Conservation (phyloP, 2,113 vertebrate genomes). For the Falco punctatus region DNA sequence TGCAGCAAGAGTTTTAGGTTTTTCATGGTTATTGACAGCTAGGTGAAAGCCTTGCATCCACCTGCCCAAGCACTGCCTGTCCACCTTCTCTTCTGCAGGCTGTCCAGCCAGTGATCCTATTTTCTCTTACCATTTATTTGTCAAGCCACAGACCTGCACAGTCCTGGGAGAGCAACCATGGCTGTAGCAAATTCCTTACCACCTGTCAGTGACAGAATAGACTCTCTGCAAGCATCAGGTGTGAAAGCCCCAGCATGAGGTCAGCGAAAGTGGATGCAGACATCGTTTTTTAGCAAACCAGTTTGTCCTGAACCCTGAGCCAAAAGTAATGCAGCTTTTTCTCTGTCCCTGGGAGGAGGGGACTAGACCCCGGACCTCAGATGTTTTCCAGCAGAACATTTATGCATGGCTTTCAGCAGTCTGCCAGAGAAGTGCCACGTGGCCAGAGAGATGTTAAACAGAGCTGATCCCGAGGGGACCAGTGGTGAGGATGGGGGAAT, state of each 20-base stretch:
- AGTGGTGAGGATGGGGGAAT: background rate
- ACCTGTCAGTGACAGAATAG: background rate
- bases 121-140: background rate
- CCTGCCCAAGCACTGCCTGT: background rate
- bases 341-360: background rate
- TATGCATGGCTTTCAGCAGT: background rate
- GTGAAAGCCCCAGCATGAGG: background rate
- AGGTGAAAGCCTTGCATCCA: background rate
- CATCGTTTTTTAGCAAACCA: background rate
- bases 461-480: background rate
- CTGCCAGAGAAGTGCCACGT: background rate
- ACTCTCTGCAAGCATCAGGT: background rate
- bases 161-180: accelerated
- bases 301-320: background rate
- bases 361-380: background rate
- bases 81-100: background rate
- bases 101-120: background rate
- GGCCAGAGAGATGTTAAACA: background rate
- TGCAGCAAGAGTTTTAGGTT: too few species aligned
- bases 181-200: background rate
- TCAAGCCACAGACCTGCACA: background rate
- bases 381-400: background rate
- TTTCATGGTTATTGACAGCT: too few species aligned
- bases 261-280: background rate
- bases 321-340: background rate